Base-by-base conservation (phyloP, 2,797 vertebrate genomes). In the Phoebastria nigripes region DNA sequence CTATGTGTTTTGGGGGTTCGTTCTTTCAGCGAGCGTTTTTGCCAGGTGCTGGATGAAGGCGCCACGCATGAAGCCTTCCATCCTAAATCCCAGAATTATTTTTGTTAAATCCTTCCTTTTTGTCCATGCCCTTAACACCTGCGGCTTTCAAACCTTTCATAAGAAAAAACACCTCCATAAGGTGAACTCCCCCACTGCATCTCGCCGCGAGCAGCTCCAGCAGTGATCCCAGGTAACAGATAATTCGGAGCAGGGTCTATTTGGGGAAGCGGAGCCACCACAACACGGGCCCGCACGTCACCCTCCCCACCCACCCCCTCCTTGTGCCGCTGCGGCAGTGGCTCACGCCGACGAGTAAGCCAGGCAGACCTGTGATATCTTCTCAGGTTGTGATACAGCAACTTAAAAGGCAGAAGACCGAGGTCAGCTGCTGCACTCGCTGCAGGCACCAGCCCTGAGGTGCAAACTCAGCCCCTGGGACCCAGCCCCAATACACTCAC, bases 201-300 rank as follows among this genome's bases (percentile, higher is more conserved):
- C 82, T 69, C 3, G 0, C 44, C 33, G 31, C 0, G 0, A 52
- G 62, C 58, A 31, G 54, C 63, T 51, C 55, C 4, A 1, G 56
- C 59, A 52, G 35, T 1, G 4, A 16, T 11, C 56, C 67, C 90
- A 19, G 58, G 39, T 29, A 21, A 18, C 7, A 25, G 39, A 31
- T 18, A 54, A 61, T 3, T 33, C 1, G 16, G 28, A 49, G 41
- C 41, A 17, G 61, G 54, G 67, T 42, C 44, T 37, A 3, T 28
- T 4, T 0, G 7, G 31, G 18, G n/a, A 35, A 54, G 54, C 1
- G 1, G 26, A 59, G 47, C 31, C 52, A 26, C 19, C 52, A 10
- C 39, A 26, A 25, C 25, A 8, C 3, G 9, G 63, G 33, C 4
- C 6, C 37, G 31, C n/a, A 4, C 1, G 7, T 21, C 2, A 1